Base-by-base conservation (phyloP, 2,888 invertebrate species). In the Leucophenga maculata region DNA sequence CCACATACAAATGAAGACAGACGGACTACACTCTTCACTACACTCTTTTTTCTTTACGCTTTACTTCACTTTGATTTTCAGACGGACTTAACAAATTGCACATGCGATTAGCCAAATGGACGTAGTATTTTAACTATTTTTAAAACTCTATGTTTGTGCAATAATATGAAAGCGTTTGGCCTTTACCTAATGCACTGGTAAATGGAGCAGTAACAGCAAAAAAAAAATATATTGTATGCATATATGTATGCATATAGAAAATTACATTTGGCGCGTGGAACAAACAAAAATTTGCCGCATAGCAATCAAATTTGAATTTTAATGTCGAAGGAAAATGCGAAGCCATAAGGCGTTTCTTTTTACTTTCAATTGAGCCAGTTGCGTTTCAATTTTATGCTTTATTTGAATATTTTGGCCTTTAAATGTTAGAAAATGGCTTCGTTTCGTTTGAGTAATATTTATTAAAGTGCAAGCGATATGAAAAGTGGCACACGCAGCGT, bases 261-360 rank as follows among this genome's bases (percentile, higher is more conserved):
- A 50, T 50, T 18, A 50, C 13, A 18, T 50, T 3, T 50, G 50
- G 18, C 50, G 50, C 16, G 50, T n/a, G 50, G 2, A 50, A 50
- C 39, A 39, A 39, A 39, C 74, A 72, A 72, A 75, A 48, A 71
- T 78, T 70, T 81, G 79, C 83, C 77, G 82, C 82, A 83, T 77
- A 78, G 82, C 75, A 82, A 82, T 80, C 75, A 79, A 82, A 82
- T 82, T 82, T 82, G 83, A 83, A 82, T 82, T 82, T 82, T 79
- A 76, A 83, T 74, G 79, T 69, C 73, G 54, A 75, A 69, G 75
- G 83, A 80, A 80, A 80, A 77, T 75, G 78, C 77, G 77, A 75
- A 73, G 77, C 74, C 78, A 81, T 77, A 81, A 76, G 66, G 73
- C 73, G 72, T 65, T 60, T 39, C 44, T 20, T 22, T 55, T 55